Base-by-base conservation (phyloP, 1,140 invertebrate species). In the Piezodorus guildinii region DNA sequence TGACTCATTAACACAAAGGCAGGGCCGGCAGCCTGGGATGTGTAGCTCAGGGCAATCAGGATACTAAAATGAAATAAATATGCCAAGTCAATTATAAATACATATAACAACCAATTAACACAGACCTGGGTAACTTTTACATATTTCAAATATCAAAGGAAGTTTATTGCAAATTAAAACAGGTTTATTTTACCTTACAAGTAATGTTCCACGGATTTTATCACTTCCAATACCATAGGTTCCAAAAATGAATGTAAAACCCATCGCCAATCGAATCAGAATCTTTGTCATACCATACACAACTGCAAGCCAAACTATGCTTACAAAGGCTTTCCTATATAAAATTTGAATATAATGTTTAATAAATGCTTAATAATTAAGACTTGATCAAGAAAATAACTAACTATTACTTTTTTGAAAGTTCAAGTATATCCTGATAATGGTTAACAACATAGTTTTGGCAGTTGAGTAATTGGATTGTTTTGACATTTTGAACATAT, bases 1-100 rank as follows among this genome's bases (percentile, higher is more conserved):
- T 85, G 82, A 10, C 81, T 80, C 16, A 81, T 74, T 66, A 77
- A 78, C 1, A 77, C 75, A 16, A 75, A 73, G 0, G 78, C 74
- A 66, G 79, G 77, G 10, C 79, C 79, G 27, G 78, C 71, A 15
- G 12, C 6, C 34, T 10, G 6, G 34, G 34, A 8, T 39, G 34
- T 1, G 6, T 72, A 68, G 23, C 74, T 70, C 45, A 78, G 69
- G 1, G 73, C 74, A 65, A 77, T 78, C 63, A 79, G 76, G 8
- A 78, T 74, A 62, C 77, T 75, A 62, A 51, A 69, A 65, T 17
- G 17, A 49, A 49, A 19, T 46, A 46, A 16, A 46, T 8, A 4
- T 8, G 27, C 14, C 45, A 46, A 4, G 17, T 4, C 15, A 46
- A 16, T 46, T 3, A 46, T 3, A 4, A 46, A 3, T 15, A 46